Percentiles rank a stretch among this genome's conserved stretches.
phyloP scores from a whole-genome alignment of 1,140 invertebrate genomes.

The Camponotus pennsylvanicus region DNA sequence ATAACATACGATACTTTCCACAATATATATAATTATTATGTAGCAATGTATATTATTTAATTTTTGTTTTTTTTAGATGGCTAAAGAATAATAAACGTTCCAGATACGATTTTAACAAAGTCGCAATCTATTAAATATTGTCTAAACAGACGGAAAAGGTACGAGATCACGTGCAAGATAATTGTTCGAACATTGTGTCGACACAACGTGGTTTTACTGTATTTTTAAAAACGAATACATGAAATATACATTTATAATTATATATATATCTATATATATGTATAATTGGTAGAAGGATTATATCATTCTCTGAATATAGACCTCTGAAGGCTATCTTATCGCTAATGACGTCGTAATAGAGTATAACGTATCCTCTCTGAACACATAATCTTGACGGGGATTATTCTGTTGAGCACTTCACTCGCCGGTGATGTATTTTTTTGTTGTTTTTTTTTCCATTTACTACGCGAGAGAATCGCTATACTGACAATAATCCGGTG shows the following conservation, averaged over 20 bases:
- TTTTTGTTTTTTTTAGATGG: not conserved
- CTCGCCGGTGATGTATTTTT: conserved; percentile 30
- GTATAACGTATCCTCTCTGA: conserved; percentile 41
- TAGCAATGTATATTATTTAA: not conserved
- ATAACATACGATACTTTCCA: too few relatives aligned
- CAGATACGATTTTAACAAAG: not conserved
- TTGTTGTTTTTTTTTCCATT: not conserved
- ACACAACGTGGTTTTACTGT: conserved; percentile 65
- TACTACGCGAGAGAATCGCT: conserved; percentile 47
- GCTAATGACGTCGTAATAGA: conserved; percentile 17
- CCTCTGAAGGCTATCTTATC: conserved; percentile 22
- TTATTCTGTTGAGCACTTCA: conserved; percentile 52
- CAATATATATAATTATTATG: not conserved
- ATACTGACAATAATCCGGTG: conserved; percentile 22
- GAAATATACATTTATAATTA: conserved; percentile 73
- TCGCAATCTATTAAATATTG: not conserved
- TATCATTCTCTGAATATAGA: conserved; percentile 50
- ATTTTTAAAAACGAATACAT: conserved; percentile 75
- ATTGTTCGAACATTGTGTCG: not conserved
- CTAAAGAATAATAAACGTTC: not conserved
- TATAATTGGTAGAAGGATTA: conserved; percentile 46
- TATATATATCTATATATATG: conserved; percentile 6
- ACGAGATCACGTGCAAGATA: not conserved
- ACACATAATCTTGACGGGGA: conserved; percentile 63
- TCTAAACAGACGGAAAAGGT: not conserved